Conservation (phyloP, 2,888 invertebrate genomes). For the Sesamia inferens region DNA sequence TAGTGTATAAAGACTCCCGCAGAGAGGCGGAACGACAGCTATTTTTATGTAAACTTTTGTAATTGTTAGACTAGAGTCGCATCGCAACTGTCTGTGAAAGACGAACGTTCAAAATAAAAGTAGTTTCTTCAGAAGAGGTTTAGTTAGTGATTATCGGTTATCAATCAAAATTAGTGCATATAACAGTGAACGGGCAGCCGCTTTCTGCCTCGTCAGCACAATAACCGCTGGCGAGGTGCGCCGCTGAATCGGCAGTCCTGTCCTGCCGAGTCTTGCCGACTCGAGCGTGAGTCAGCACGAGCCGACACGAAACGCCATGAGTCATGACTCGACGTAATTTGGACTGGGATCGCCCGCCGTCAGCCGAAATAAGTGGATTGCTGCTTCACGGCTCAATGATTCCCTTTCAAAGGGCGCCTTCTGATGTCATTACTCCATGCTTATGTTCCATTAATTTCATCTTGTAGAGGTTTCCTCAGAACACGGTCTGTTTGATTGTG, state of each 20-base stretch:
- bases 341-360: slow-evolving; percentile 79
- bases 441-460: slow-evolving; percentile 65
- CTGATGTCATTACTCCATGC: slow-evolving; percentile 76
- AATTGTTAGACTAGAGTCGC: not conserved
- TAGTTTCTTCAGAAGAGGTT: slow-evolving; percentile 53
- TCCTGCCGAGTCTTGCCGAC: slow-evolving; percentile 70
- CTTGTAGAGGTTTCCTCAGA: slow-evolving; percentile 38
- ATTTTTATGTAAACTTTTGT: not conserved
- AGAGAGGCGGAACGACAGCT: not conserved
- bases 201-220: slow-evolving; percentile 80
- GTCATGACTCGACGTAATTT: slow-evolving; percentile 82
- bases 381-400: slow-evolving; percentile 83
- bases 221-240: slow-evolving; percentile 78
- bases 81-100: not conserved
- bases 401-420: slow-evolving; percentile 79
- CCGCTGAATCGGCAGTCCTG: slow-evolving; percentile 74
- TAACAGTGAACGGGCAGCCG: slow-evolving; percentile 71
- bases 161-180: slow-evolving; percentile 83
- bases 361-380: slow-evolving; percentile 88
- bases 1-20: not conserved
- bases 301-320: slow-evolving; percentile 72
- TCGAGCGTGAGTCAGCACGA: slow-evolving; percentile 82
- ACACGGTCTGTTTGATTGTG: slow-evolving; percentile 44
- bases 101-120: slow-evolving; percentile 20
- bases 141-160: slow-evolving; percentile 75